Conservation (phyloP, 2,113 vertebrate species). For the Mustela nigripes region DNA sequence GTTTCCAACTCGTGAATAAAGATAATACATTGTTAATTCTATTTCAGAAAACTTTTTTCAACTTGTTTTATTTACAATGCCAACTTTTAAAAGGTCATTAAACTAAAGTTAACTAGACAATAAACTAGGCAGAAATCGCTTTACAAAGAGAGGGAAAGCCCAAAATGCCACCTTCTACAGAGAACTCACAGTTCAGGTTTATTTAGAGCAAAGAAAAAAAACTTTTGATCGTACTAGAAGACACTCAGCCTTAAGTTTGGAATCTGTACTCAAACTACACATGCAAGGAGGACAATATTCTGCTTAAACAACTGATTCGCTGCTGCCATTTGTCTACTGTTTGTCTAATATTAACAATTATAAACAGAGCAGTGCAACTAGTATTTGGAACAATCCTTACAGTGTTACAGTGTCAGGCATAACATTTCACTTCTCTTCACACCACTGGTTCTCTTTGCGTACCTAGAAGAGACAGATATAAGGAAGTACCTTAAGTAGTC, state of each 20-base stretch:
- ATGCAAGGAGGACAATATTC: constrained; percentile 91
- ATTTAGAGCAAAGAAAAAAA: constrained; percentile 88
- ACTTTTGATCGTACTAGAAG: constrained; percentile 87
- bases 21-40: constrained; percentile 77
- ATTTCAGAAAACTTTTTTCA: constrained; percentile 80
- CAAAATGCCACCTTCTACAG: constrained; percentile 85
- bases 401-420: constrained; percentile 91
- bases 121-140: constrained; percentile 85
- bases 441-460: constrained; percentile 99
- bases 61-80: constrained; percentile 90
- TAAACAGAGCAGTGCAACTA: constrained; percentile 99
- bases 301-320: constrained; percentile 91
- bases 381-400: constrained; percentile 93
- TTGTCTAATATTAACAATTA: constrained; percentile 98
- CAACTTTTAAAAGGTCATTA: constrained; percentile 83
- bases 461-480: constrained; percentile 89
- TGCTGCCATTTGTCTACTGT: constrained; percentile 94
- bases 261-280: constrained; percentile 88
- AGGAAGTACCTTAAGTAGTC: not conserved
- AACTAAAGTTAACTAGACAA: constrained; percentile 83
- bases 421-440: constrained; percentile 96
- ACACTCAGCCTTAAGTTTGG: constrained; percentile 83
- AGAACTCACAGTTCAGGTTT: constrained; percentile 88
- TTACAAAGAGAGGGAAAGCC: constrained; percentile 82
- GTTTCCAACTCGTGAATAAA: constrained; percentile 75